Evolutionary conservation across 2,113 vertebrate species (phyloP).

Genomic region (Tachycineta bicolor): DNA sequence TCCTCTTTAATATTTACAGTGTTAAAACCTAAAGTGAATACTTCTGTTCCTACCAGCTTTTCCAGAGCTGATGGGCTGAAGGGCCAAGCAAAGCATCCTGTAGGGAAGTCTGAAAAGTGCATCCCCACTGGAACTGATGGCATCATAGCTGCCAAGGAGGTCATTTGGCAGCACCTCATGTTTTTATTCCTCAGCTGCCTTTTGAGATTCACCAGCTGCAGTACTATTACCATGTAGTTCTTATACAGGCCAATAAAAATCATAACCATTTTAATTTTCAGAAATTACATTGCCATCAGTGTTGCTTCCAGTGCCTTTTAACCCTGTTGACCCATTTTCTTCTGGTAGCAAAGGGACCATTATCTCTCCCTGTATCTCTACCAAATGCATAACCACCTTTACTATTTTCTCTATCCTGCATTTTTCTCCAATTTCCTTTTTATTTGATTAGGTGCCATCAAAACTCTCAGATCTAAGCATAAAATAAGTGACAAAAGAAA

Average conservation of each 20-base stretch:
- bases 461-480: not conserved
- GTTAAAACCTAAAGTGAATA: not conserved
- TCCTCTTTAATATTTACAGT: not conserved
- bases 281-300: slow-evolving; percentile 18
- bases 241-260: slow-evolving; percentile 28
- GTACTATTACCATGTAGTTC: not conserved
- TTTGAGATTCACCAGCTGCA: slow-evolving; percentile 43
- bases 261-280: slow-evolving; percentile 46
- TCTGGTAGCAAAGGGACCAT: not conserved
- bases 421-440: not conserved
- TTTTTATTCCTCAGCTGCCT: slow-evolving; percentile 3
- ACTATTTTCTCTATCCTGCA: not conserved
- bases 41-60: not conserved
- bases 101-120: not conserved
- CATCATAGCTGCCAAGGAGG: not conserved
- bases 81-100: not conserved
- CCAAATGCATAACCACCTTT: not conserved
- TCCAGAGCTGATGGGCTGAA: not conserved
- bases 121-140: not conserved
- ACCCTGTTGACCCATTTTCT: not conserved
- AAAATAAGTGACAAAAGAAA: not conserved
- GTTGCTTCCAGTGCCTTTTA: slow-evolving; percentile 27
- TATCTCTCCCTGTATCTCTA: not conserved
- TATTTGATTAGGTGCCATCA: not conserved
- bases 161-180: not conserved